Evolutionary conservation across 2,113 vertebrate genomes (phyloP).

Genomic region (Laticauda laticaudata): DNA sequence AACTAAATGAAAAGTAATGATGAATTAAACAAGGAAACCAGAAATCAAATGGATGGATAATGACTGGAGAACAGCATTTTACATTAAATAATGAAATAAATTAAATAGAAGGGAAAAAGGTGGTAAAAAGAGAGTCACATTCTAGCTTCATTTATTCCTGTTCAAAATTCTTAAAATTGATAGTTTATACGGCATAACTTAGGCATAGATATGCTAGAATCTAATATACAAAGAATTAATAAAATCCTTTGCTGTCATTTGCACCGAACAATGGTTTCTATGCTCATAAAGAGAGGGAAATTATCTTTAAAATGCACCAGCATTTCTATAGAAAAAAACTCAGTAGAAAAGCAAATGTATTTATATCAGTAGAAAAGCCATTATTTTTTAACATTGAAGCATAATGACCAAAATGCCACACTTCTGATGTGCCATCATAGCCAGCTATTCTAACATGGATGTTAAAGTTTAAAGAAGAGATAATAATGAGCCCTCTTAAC

Average conservation of each 20-base stretch:
- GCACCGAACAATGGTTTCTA: neutral
- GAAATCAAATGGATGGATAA: conserved; percentile 37
- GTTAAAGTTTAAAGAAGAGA: neutral
- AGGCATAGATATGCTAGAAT: neutral
- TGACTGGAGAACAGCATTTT: conserved; percentile 24
- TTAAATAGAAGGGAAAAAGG: conserved; percentile 28
- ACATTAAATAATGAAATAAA: conserved; percentile 31
- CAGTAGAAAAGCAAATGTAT: neutral
- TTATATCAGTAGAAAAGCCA: neutral
- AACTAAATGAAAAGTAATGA: conserved; percentile 35
- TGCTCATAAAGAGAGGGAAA: neutral
- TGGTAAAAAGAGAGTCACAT: conserved; percentile 29
- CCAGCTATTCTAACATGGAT: neutral
- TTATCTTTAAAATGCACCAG: neutral
- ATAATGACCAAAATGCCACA: neutral
- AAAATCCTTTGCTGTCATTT: neutral
- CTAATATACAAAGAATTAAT: neutral
- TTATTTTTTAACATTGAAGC: neutral
- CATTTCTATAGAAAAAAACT: neutral
- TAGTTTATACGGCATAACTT: neutral
- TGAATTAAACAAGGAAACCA: conserved; percentile 34
- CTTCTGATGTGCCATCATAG: neutral
- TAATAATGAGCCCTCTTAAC: neutral
- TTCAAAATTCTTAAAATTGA: conserved; percentile 16
- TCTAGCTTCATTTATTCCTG: conserved; percentile 6